phyloP scores from a whole-genome alignment of 2,888 invertebrate genomes.

The Stictocephala bisonia region DNA sequence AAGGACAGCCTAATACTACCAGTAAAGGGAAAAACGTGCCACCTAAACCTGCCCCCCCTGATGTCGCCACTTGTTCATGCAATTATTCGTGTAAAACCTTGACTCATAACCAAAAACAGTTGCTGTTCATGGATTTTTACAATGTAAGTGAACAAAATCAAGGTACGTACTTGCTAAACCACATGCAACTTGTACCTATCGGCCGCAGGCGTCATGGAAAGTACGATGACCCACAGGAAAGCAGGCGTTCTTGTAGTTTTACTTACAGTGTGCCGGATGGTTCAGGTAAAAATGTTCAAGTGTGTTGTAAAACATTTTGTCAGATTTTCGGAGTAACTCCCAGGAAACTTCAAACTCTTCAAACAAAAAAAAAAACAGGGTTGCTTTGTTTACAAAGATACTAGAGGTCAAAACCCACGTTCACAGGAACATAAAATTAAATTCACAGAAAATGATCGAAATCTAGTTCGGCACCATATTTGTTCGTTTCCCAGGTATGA shows the following conservation, averaged over 20 bases:
- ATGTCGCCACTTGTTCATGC: conserved; percentile 20
- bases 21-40: conserved; percentile 34
- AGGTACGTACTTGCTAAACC: conserved; percentile 38
- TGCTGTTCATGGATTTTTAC: conserved; percentile 42
- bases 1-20: conserved; percentile 35
- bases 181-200: conserved; percentile 40
- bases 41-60: conserved; percentile 25
- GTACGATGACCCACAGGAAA: conserved; percentile 33
- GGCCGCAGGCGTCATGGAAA: conserved; percentile 35
- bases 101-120: conserved; percentile 26
- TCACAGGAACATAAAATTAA: conserved; percentile 35
- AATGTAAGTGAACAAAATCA: conserved; percentile 41
- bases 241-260: conserved; percentile 36
- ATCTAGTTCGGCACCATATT: conserved; percentile 35
- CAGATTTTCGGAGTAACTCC: conserved; percentile 31
- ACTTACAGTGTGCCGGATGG: conserved; percentile 28
- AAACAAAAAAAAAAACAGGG: conserved; percentile 28
- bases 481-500: conserved; percentile 42
- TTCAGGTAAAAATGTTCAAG: conserved; percentile 42
- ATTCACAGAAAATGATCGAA: conserved; percentile 40
- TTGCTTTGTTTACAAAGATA: conserved; percentile 33
- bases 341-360: conserved; percentile 36
- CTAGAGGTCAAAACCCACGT: conserved; percentile 27
- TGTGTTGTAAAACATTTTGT: conserved; percentile 37
- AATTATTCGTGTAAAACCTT: conserved; percentile 42